phyloP scores from a whole-genome alignment of 1,140 invertebrate species.

The Bombyx mandarina region DNA sequence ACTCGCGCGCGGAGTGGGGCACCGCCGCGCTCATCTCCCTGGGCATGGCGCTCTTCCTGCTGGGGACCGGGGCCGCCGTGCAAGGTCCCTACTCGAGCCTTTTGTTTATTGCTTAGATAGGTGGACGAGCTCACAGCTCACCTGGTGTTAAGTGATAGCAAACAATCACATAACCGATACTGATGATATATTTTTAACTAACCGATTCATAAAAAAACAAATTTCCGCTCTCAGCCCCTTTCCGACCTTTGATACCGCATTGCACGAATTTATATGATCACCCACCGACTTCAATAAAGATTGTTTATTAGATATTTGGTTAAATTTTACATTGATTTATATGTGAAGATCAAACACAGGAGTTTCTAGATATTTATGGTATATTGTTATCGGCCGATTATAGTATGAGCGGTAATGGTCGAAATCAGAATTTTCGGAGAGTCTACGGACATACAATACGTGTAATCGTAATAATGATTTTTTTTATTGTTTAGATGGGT shows the following conservation, averaged over 20 bases:
- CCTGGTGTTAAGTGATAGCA: too few species aligned
- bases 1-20: slow-evolving; percentile 94
- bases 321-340: slow-evolving; percentile 27
- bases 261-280: slow-evolving; percentile 28
- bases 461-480: too few species aligned
- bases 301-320: slow-evolving; percentile 15
- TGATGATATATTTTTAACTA: too few species aligned
- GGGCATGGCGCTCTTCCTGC: slow-evolving; percentile 93
- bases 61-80: slow-evolving; percentile 60
- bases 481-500: too few species aligned
- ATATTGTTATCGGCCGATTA: background rate
- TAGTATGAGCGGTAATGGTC: background rate
- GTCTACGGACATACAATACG: too few species aligned
- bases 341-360: slow-evolving; percentile 38
- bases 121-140: too few species aligned
- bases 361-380: slow-evolving; percentile 10
- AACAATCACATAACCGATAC: too few species aligned
- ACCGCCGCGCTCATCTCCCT: slow-evolving; percentile 91
- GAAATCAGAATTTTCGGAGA: too few species aligned
- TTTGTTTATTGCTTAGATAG: too few species aligned
- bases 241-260: slow-evolving; percentile 40
- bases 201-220: too few species aligned
- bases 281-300: slow-evolving; percentile 12
- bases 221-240: slow-evolving; percentile 20
- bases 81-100: too few species aligned